Base-by-base conservation (phyloP, 2,888 invertebrate species). In the Agrotis puta region DNA sequence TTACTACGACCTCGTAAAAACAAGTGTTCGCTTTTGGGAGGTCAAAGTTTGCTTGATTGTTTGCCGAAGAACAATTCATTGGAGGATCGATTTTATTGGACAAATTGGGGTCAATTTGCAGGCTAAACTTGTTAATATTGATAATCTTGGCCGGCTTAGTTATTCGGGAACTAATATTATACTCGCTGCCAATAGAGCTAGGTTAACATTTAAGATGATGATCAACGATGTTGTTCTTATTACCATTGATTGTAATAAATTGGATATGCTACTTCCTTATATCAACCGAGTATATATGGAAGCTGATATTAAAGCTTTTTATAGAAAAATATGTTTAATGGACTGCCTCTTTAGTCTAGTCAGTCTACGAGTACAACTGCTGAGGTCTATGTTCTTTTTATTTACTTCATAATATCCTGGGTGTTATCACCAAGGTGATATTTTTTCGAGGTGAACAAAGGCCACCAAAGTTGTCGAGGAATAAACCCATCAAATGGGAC, bases 1-100 rank as follows among this genome's bases (percentile, higher is more conserved):
- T 94, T 92, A 93, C 88, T 86, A 86, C 88, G 82, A 79, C 74
- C 78, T 89, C 91, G 88, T 94, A 93, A 93, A 92, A 92, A 88
- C 89, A 88, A 91, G 87, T 87, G 86, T 88, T 88, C 85, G 78
- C 85, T 89, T 85, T 90, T 84, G 81, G 85, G 85, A 86, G 90
- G 89, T 89, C 90, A 88, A 88, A 91, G 89, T 88, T 87, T 84
- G 70, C 77, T 81, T 76, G 75, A 84, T 85, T 85, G 82, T 81
- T 84, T 81, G 70, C 63, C 74, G 66, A 76, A 74, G 59, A 75
- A 76, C 66, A 75, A 78, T 79, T 78, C 63, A 65, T 77, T 79
- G 70, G 71, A 79, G 66, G 64, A 81, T 81, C 76, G 70, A 80
- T 74, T 74, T 68, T 69, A 80, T 74, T 68, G 56, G 61, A 20